phyloP scores from a whole-genome alignment of 2,113 vertebrate genomes.

The Marmota flaviventris region DNA sequence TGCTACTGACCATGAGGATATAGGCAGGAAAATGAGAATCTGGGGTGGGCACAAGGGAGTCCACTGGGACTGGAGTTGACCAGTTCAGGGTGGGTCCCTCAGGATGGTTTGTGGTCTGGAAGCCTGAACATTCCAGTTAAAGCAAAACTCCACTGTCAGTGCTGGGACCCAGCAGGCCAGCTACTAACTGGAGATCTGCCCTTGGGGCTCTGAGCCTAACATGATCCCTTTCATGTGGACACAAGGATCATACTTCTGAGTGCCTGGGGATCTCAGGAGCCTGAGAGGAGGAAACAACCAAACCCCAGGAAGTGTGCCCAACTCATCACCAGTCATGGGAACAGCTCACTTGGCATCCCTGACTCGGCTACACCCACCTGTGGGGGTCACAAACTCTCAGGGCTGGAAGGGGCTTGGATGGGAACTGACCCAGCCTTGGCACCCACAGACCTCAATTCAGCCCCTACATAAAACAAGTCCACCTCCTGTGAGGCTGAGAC shows the following conservation, averaged over 20 bases:
- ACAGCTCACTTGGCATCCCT: neutral
- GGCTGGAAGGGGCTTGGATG: neutral
- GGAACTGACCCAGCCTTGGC: rapidly evolving
- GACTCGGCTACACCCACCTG: neutral
- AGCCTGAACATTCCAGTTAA: neutral
- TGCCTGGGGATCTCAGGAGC: neutral
- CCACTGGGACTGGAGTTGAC: neutral
- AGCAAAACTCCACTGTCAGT: neutral
- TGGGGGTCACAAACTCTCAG: neutral
- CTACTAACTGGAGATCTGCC: neutral
- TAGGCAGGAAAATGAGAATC: neutral
- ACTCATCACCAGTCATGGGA: neutral
- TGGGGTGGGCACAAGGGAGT: neutral
- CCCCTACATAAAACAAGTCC: neutral
- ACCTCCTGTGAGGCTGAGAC: neutral
- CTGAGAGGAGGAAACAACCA: neutral
- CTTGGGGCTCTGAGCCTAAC: neutral
- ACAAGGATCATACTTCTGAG: neutral
- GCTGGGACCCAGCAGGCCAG: neutral
- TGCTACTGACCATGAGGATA: neutral
- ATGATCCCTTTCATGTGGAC: neutral
- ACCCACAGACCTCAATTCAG: too few relatives aligned
- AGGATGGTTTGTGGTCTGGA: neutral
- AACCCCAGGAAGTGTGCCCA: neutral
- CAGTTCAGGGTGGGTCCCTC: neutral